phyloP scores from a whole-genome alignment of 2,797 vertebrate genomes.

The Onychomys torridus region DNA sequence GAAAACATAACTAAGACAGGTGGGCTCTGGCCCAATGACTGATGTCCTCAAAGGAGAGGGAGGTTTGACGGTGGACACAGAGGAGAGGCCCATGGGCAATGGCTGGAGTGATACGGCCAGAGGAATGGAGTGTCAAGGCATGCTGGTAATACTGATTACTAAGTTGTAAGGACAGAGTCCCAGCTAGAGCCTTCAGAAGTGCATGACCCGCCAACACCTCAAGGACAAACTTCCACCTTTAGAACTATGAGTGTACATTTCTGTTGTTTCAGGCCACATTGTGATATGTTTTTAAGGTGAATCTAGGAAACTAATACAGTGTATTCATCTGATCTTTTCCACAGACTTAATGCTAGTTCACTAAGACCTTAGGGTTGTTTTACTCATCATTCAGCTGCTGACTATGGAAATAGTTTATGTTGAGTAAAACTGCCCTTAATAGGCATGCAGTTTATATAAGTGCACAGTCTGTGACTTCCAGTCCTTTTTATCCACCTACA shows the following conservation, averaged over 20 bases:
- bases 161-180: neutral
- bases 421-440: neutral
- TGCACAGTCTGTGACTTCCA: neutral
- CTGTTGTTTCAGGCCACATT: neutral
- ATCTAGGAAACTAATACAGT: neutral
- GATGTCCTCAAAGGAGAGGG: neutral
- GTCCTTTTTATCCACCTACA: neutral
- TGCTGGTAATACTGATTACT: neutral
- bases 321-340: neutral
- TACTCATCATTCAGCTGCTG: neutral
- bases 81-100: neutral
- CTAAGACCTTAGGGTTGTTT: conserved; percentile 23
- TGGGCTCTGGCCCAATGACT: neutral
- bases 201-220: neutral
- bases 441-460: neutral
- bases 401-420: neutral
- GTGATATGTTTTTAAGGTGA: neutral
- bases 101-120: neutral
- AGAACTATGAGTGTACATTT: neutral
- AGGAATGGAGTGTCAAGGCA: neutral
- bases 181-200: neutral
- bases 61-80: neutral
- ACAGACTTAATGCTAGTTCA: neutral
- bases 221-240: neutral
- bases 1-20: neutral